Evolutionary conservation across 2,888 invertebrate species (phyloP).

Genomic region (Cataglyphis cursor): DNA sequence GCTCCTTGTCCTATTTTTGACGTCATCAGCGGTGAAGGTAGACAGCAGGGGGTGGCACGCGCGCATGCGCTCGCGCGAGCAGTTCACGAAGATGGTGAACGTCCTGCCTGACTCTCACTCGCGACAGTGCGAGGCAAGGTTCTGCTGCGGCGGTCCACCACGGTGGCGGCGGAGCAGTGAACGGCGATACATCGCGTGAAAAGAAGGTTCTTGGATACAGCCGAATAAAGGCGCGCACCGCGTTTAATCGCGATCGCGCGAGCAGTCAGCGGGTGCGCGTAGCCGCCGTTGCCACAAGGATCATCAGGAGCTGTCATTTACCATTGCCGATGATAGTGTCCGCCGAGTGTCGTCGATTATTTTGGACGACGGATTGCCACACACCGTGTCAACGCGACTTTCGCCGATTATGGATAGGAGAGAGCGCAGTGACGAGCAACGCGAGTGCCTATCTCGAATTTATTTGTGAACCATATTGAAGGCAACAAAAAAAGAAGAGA

Average conservation of each 20-base stretch:
- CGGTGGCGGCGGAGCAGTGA: constrained; percentile 28
- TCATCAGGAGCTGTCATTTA: neutral
- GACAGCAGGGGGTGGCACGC: constrained; percentile 27
- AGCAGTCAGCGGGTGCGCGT: neutral
- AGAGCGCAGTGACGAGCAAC: constrained; percentile 55
- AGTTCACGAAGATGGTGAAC: constrained; percentile 83
- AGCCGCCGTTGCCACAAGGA: neutral
- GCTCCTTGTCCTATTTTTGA: constrained; percentile 85
- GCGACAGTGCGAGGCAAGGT: constrained; percentile 78
- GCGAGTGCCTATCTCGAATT: constrained; percentile 68
- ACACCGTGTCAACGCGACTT: constrained; percentile 45
- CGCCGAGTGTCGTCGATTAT: neutral
- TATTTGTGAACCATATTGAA: constrained; percentile 76
- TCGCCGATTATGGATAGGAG: constrained; percentile 72
- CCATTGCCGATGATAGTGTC: constrained; percentile 13
- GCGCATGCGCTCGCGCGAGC: constrained; percentile 77
- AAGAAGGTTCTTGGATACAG: constrained; percentile 44
- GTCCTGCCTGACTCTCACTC: constrained; percentile 83
- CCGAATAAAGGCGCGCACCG: constrained; percentile 40
- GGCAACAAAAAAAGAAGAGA: constrained; percentile 64
- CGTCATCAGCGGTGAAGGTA: constrained; percentile 75
- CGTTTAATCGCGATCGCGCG: neutral
- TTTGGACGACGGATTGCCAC: neutral
- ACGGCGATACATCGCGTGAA: constrained; percentile 32
- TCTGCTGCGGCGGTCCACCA: constrained; percentile 59